Evolutionary conservation across 2,888 invertebrate genomes (phyloP).

Genomic region (Acanthosepion esculentum): DNA sequence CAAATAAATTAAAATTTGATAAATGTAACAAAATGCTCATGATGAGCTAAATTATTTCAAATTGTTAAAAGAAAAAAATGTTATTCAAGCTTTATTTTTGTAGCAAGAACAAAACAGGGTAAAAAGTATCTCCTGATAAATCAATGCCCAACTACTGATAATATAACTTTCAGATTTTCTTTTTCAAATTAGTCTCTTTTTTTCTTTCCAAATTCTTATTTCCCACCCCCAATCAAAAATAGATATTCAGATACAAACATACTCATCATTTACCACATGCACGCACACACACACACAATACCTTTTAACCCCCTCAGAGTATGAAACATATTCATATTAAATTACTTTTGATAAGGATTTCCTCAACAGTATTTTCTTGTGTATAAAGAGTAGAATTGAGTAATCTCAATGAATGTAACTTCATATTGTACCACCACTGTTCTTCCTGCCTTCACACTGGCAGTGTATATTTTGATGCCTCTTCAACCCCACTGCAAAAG

Average conservation of each 20-base stretch:
- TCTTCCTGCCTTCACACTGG: constrained; percentile 14
- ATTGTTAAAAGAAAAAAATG: background rate
- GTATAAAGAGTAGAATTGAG: constrained; percentile 9
- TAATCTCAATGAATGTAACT: background rate
- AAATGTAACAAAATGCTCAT: constrained; percentile 6
- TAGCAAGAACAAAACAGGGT: background rate
- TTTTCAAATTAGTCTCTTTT: background rate
- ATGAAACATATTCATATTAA: background rate
- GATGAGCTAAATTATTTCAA: background rate
- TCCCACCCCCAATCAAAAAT: background rate
- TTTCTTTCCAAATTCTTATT: background rate
- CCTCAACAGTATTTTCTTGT: background rate
- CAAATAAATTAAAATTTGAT: constrained; percentile 33
- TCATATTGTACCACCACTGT: constrained; percentile 6
- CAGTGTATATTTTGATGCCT: background rate
- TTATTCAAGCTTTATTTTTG: constrained; percentile 9
- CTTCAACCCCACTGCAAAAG: constrained; percentile 14
- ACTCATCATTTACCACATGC: background rate
- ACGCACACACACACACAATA: background rate
- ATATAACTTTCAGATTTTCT: background rate
- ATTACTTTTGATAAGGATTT: constrained; percentile 16
- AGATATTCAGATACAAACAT: background rate
- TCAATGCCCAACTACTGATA: background rate
- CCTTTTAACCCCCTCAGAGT: constrained; percentile 33
- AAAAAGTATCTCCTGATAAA: constrained; percentile 6